Base-by-base conservation (phyloP, 2,113 vertebrate genomes). In the Mustela lutreola region DNA sequence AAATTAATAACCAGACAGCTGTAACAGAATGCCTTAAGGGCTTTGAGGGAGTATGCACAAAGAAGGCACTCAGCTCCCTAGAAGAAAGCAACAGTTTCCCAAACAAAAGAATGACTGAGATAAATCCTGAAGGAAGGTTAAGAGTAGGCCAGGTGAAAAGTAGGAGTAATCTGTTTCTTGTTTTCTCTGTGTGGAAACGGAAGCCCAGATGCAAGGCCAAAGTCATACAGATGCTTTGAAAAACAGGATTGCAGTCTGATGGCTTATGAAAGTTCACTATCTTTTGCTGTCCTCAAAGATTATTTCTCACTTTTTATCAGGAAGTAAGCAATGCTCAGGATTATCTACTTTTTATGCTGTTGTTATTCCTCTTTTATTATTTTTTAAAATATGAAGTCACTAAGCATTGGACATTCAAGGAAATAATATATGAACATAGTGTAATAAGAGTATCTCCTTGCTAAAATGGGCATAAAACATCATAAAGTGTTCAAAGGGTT, bases 401-500 rank as follows among this genome's bases (percentile, higher is more conserved):
- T 56, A 91, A 42, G 12, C 60, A 22, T n/a, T 91, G 11, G n/a
- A 28, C 56, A 95, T 92, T 90, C 39, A 36, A 95, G 18, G 39
- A 95, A 93, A 85, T 50, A 48, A 89, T 31, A 75, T 1, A 16
- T 33, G 62, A 45, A 82, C 33, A 0, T 2, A 63, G 65, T 91
- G 26, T 50, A 60, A 42, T 24, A 94, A 83, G 50, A 81, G 7
- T 28, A 56, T 4, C 48, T 76, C 50, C 90, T 84, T 84, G 85
- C 80, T 3, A 28, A 78, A 24, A 95, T 39, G 53, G 11, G 73
- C n/a, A 11, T 6, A 5, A 82, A 42, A 95, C 16, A 93, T 36
- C 26, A 75, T 9, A 78, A 97, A 86, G 82, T 21, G 60, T 58
- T 76, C 71, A 81, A 81, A 95, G 97, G 91, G 93, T 95, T 98